A percentile compares a stretch with the other conserved stretches of the same genome.
phyloP scores from a whole-genome alignment of 37 sponge, comb jelly and placozoan genomes.

The Dysidea cf. avara region DNA sequence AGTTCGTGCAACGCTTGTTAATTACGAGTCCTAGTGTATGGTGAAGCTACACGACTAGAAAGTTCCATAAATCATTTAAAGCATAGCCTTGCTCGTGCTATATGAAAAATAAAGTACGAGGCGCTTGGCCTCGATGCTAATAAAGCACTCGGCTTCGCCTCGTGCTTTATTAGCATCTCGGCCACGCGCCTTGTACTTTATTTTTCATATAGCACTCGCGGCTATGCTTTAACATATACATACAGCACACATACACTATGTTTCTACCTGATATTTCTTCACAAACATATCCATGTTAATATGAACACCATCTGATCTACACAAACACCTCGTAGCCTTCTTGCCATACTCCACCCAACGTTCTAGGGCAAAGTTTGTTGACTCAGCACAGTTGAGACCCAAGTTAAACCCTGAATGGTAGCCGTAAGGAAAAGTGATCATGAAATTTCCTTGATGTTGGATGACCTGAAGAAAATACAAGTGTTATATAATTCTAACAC shows the following conservation, averaged over 20 bases:
- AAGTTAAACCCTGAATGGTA: constrained; percentile 97
- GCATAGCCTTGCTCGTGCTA: no score
- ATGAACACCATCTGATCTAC: constrained; percentile 75
- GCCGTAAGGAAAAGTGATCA: constrained; percentile 93
- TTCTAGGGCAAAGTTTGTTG: constrained; percentile 90
- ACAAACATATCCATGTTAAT: constrained; percentile 97
- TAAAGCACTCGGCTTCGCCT: no score
- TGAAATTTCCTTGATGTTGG: constrained; percentile 84
- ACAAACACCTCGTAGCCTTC: constrained; percentile 85
- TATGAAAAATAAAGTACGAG: no score
- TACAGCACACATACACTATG: background rate
- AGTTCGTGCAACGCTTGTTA: no score
- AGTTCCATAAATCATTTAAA: no score
- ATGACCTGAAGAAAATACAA: constrained; percentile 51
- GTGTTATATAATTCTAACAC: background rate
- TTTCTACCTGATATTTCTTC: constrained; percentile 55
- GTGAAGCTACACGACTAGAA: no score
- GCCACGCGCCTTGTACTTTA: no score
- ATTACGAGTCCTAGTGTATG: no score
- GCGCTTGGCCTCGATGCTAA: no score
- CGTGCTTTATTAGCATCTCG: no score
- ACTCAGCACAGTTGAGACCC: constrained; percentile 97
- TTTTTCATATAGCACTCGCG: no score
- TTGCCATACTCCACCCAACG: constrained; percentile 91
- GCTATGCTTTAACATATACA: background rate